A percentile compares a stretch with the other conserved stretches of the same genome.
Conservation (phyloP, 2,797 vertebrate species). For the Ctenopoma multispine region DNA sequence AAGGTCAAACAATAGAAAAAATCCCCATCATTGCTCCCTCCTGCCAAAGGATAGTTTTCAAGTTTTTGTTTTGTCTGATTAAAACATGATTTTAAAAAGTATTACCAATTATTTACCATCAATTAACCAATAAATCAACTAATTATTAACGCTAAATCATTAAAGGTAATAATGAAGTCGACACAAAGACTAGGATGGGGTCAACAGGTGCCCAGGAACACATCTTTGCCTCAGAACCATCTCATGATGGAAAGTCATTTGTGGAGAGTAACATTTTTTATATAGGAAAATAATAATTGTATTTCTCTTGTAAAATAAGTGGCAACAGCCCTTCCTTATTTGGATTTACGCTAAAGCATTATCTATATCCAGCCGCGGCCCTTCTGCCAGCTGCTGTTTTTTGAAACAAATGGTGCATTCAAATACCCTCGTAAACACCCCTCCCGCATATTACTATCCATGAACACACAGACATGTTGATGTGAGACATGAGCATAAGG, state of each 20-base stretch:
- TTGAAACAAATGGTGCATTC: conserved; percentile 30
- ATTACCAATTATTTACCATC: not conserved
- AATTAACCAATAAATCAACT: not conserved
- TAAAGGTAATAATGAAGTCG: not conserved
- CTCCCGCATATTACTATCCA: too few relatives aligned
- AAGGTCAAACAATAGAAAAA: too few relatives aligned
- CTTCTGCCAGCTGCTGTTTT: conserved; percentile 39
- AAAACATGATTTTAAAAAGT: too few relatives aligned
- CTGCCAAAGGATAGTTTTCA: too few relatives aligned
- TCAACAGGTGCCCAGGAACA: too few relatives aligned
- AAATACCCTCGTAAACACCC: not conserved
- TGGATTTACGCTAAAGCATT: not conserved
- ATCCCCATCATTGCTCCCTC: too few relatives aligned
- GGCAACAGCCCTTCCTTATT: not conserved
- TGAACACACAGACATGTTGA: too few relatives aligned
- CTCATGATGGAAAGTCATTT: not conserved
- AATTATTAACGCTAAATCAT: not conserved
- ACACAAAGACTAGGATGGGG: too few relatives aligned
- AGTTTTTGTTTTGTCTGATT: too few relatives aligned
- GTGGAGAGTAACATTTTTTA: too few relatives aligned
- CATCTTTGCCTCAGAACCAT: too few relatives aligned
- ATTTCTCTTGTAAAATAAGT: not conserved
- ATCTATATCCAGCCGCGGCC: conserved; percentile 6
- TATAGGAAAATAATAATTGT: rapidly evolving
- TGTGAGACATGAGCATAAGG: too few relatives aligned